Base-by-base conservation (phyloP, 2,888 invertebrate species). In the Malthinus flaveolus region DNA sequence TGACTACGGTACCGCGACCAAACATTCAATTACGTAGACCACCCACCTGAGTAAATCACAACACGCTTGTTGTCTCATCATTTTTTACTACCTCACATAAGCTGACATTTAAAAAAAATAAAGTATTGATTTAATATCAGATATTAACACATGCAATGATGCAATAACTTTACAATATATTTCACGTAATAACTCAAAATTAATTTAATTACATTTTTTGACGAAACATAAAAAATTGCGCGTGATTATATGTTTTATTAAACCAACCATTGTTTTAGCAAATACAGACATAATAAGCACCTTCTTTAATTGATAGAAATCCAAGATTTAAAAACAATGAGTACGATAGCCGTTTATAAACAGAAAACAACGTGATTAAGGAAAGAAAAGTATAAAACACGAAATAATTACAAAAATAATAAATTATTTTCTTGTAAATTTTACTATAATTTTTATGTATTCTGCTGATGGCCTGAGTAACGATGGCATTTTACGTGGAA, bases 21-120 rank as follows among this genome's bases (percentile, higher is more conserved):
- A 74, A 74, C 74, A 74, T 75, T 75, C 75, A 74, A 75, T 75
- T 75, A 74, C 71, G 67, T 66, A 69, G 75, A 75, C 75, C 75
- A 75, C 75, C 75, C 75, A 75, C 71, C 70, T 69, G 69, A 73
- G 71, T 74, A 74, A 74, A 75, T 74, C 75, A 75, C 73, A 70
- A 64, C 62, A 70, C 65, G 62, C 66, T 66, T 57, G 64, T 63
- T 69, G 62, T 64, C 59, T 54, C 62, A 59, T 59, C 56, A 59
- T 56, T 63, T 23, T 63, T 59, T 61, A 44, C 55, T 51, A 49
- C 55, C 42, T 47, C 39, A 59, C 54, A 59, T 49, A 33, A 7
- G n/a, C 33, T 47, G 12, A 56, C 32, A 39, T 49, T 32, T 49
- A 31, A 33, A 13, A 33, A 42, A 33, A 47, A 56, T 23, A 34